phyloP scores from a whole-genome alignment of 2,888 invertebrate genomes.

The Carpatolechia fugitivella region DNA sequence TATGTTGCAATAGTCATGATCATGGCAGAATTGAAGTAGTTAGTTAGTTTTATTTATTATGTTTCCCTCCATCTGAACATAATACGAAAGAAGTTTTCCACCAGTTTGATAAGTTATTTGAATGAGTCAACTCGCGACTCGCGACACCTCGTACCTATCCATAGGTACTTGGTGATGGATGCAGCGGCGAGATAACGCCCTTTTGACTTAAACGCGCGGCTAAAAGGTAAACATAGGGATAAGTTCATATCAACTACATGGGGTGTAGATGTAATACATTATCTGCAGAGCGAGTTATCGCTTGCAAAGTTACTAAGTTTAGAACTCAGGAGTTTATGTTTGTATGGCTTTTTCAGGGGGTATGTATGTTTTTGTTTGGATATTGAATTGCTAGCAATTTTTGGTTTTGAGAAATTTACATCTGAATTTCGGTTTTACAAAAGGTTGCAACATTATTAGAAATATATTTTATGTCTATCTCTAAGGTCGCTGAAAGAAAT shows the following conservation, averaged over 20 bases:
- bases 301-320: neutral
- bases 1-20: too few species aligned
- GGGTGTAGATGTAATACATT: constrained; percentile 9
- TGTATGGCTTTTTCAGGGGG: neutral
- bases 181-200: constrained; percentile 17
- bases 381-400: too few species aligned
- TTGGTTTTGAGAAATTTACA: too few species aligned
- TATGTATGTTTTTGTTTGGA: too few species aligned
- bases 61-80: too few species aligned
- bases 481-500: too few species aligned
- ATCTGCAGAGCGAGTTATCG: neutral
- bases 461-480: too few species aligned
- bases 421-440: too few species aligned
- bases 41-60: too few species aligned
- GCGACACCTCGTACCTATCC: neutral
- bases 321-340: neutral
- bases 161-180: constrained; percentile 18
- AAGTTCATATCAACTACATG: constrained; percentile 14
- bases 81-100: neutral
- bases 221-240: constrained; percentile 18
- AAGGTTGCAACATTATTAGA: too few species aligned
- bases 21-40: too few species aligned
- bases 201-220: constrained; percentile 20
- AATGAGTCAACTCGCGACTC: neutral
- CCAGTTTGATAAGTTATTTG: neutral